Percentiles rank a stretch among this genome's conserved stretches.
Conservation (phyloP, 2,888 invertebrate species). For the Pogonocherus hispidulus region DNA sequence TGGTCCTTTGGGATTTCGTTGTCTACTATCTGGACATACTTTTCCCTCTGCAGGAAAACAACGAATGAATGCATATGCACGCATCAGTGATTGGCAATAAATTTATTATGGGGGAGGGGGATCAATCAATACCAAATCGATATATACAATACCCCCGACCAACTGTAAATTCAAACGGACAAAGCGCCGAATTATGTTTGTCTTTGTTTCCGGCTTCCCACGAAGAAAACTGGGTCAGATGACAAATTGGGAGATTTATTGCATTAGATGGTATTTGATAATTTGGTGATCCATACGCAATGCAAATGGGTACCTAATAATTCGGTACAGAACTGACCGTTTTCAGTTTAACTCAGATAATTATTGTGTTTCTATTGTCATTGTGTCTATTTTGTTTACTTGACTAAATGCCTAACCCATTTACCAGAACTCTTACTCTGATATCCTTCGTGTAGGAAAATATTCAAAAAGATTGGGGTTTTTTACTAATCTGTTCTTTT, state of each 20-base stretch:
- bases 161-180: conserved; percentile 50
- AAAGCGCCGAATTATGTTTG: conserved; percentile 43
- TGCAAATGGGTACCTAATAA: conserved; percentile 1
- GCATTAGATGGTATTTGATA: conserved; percentile 14
- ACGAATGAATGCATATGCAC: conserved; percentile 35
- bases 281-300: neutral
- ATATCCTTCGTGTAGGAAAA: too few relatives aligned
- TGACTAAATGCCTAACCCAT: too few relatives aligned
- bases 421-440: too few relatives aligned
- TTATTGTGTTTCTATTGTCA: neutral
- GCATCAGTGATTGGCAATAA: conserved; percentile 24
- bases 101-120: conserved; percentile 31
- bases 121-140: conserved; percentile 39
- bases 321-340: too few relatives aligned
- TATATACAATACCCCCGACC: conserved; percentile 37
- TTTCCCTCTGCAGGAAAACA: conserved; percentile 57
- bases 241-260: conserved; percentile 25
- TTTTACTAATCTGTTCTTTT: too few relatives aligned
- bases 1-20: conserved; percentile 62
- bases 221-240: conserved; percentile 47
- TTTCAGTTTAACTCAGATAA: neutral
- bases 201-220: conserved; percentile 58
- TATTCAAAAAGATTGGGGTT: too few relatives aligned
- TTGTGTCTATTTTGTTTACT: neutral
- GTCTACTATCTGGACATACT: conserved; percentile 67